A percentile compares a stretch with the other conserved stretches of the same genome.
phyloP scores from a whole-genome alignment of 2,888 invertebrate genomes.

The Philereme transversata region DNA sequence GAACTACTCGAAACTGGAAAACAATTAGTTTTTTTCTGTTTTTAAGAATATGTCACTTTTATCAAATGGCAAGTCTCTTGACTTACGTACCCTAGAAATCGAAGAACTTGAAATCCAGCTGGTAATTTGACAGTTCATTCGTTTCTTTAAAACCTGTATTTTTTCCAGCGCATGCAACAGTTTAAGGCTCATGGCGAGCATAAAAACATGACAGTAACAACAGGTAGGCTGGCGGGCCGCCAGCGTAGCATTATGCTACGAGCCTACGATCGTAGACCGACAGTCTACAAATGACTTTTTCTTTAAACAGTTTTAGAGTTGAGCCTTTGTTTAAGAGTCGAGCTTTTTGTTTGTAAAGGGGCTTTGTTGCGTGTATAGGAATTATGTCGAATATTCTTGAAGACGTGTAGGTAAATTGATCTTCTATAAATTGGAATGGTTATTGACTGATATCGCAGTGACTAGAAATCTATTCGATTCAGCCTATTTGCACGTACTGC shows the following conservation, averaged over 20 bases:
- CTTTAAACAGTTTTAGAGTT: slow-evolving; percentile 48
- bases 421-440: neutral
- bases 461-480: too few species aligned
- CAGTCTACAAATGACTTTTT: slow-evolving; percentile 45
- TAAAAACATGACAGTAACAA: slow-evolving; percentile 70
- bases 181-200: slow-evolving; percentile 48
- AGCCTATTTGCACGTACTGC: too few species aligned
- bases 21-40: too few species aligned
- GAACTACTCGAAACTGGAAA: too few species aligned
- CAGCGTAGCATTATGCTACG: slow-evolving; percentile 60
- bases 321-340: slow-evolving; percentile 37
- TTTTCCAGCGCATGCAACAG: slow-evolving; percentile 49
- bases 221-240: slow-evolving; percentile 77
- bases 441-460: too few species aligned
- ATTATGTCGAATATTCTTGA: slow-evolving; percentile 11
- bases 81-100: neutral
- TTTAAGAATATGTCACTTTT: too few species aligned
- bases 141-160: slow-evolving; percentile 4
- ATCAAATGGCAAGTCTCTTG: too few species aligned
- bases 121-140: neutral
- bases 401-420: slow-evolving; percentile 5
- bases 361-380: slow-evolving; percentile 21
- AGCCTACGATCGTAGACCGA: slow-evolving; percentile 52
- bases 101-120: neutral
- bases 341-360: slow-evolving; percentile 29